phyloP scores from a whole-genome alignment of 2,113 vertebrate genomes.

The Leptosomus discolor region DNA sequence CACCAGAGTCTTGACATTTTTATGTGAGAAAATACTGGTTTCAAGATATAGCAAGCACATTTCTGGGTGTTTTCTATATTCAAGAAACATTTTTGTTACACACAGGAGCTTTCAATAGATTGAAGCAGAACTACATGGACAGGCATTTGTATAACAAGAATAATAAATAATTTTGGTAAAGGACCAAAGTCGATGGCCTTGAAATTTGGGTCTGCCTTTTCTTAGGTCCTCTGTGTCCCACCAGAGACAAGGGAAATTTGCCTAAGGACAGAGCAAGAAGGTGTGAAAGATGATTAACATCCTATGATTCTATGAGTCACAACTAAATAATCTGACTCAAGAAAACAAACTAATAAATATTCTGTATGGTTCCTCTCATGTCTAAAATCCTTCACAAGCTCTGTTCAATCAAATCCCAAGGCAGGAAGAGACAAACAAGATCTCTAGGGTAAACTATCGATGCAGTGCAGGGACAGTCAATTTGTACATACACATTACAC shows the following conservation, averaged over 20 bases:
- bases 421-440: neutral
- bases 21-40: neutral
- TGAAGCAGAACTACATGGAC: neutral
- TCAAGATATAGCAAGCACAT: neutral
- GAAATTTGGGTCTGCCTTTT: neutral
- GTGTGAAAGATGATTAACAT: neutral
- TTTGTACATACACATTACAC: no score
- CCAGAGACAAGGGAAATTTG: neutral
- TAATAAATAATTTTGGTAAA: neutral
- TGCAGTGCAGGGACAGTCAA: neutral
- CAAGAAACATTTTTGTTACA: neutral
- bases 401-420: neutral
- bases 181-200: neutral
- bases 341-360: slow-evolving; percentile 1
- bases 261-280: neutral
- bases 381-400: neutral
- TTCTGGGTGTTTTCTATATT: neutral
- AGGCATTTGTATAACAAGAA: neutral
- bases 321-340: neutral
- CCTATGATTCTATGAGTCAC: neutral
- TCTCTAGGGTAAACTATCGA: neutral
- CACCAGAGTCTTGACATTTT: neutral
- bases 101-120: neutral
- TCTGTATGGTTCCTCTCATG: neutral
- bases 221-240: neutral